Conservation (phyloP, 92 coral and sea anemone genomes). For the Heliopora coerulea region DNA sequence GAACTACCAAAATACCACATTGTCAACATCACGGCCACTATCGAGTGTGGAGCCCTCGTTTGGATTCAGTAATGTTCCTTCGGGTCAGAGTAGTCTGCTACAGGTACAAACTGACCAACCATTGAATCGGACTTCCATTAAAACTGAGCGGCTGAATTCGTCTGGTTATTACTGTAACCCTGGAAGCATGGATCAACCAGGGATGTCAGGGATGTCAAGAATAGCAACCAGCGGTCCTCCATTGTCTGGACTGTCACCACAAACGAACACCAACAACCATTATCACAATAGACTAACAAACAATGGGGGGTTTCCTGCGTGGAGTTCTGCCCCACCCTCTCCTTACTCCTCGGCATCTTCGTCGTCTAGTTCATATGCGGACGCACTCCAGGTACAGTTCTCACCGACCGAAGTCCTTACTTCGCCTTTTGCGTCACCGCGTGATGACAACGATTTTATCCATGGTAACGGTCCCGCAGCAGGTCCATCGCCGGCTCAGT, state of each 20-base stretch:
- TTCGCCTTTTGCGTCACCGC: slow-evolving; percentile 42
- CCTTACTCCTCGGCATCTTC: slow-evolving; percentile 34
- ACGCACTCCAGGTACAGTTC: slow-evolving; percentile 27
- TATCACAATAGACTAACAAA: slow-evolving; percentile 16
- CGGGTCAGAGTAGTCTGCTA: slow-evolving; percentile 14
- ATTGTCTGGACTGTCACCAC: slow-evolving; percentile 4
- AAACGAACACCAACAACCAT: not conserved
- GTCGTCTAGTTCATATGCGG: slow-evolving; percentile 27
- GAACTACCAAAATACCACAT: too few relatives aligned
- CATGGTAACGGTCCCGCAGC: not conserved
- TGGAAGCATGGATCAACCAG: not conserved
- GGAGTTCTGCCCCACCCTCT: slow-evolving; percentile 30
- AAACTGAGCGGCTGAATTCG: slow-evolving; percentile 17
- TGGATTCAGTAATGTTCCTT: not conserved
- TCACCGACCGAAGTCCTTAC: slow-evolving; percentile 29
- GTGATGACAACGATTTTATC: slow-evolving; percentile 14
- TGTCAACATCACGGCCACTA: too few relatives aligned
- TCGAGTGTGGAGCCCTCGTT: not conserved
- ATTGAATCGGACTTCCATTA: slow-evolving; percentile 5
- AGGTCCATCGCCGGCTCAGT: slow-evolving; percentile 1
- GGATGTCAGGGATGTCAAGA: not conserved
- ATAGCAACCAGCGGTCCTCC: not conserved
- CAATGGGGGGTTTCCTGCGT: slow-evolving; percentile 8
- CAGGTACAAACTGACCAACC: slow-evolving; percentile 15
- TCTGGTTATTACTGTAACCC: slow-evolving; percentile 30